Percentiles rank a stretch among this genome's conserved stretches.
phyloP scores from a whole-genome alignment of 2,888 invertebrate genomes.

The Nesidiocoris tenuis region DNA sequence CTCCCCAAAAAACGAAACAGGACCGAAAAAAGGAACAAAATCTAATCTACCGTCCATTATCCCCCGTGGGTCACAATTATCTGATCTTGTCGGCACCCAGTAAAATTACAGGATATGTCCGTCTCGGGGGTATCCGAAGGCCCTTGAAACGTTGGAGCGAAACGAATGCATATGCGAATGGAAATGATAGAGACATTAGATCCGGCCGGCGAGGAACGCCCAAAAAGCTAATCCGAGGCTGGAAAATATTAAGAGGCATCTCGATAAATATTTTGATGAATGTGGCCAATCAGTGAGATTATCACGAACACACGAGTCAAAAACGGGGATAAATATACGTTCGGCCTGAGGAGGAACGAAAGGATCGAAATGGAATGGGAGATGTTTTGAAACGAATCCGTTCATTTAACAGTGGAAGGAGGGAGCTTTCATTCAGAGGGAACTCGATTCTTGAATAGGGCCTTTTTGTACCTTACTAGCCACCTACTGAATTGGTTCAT shows the following conservation, averaged over 20 bases:
- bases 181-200: constrained; percentile 35
- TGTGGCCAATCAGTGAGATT: constrained; percentile 16
- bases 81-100: constrained; percentile 32
- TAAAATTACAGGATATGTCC: constrained; percentile 30
- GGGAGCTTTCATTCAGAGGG: background rate
- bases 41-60: constrained; percentile 3
- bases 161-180: constrained; percentile 33
- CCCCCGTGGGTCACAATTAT: constrained; percentile 24
- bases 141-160: background rate
- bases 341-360: background rate
- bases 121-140: too few relatives aligned
- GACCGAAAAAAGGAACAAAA: constrained; percentile 12
- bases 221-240: too few relatives aligned
- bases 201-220: background rate
- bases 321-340: background rate
- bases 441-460: background rate
- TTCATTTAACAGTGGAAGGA: constrained; percentile 25
- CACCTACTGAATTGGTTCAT: too few relatives aligned
- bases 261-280: constrained; percentile 20
- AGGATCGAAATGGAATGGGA: background rate
- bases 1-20: too few relatives aligned
- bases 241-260: too few relatives aligned
- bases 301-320: constrained; percentile 16
- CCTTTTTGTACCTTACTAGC: too few relatives aligned
- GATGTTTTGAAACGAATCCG: constrained; percentile 11